Evolutionary conservation across 1,140 invertebrate species (phyloP).

Genomic region (Rhagoletis zephyria): DNA sequence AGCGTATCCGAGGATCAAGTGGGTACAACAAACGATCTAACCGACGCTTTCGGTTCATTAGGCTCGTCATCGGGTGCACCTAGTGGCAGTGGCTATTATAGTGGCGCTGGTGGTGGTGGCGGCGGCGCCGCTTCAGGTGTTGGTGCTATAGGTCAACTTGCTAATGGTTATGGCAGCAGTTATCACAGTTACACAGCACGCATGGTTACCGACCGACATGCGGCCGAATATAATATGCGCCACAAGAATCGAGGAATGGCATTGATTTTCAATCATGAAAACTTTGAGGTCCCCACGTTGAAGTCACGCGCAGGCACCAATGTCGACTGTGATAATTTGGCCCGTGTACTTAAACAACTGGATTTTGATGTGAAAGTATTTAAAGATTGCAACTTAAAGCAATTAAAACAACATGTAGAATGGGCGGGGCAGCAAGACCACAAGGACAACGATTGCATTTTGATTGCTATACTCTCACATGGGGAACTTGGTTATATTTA

Average conservation of each 20-base stretch:
- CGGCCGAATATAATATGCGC: constrained; percentile 89
- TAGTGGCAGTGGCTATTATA: constrained; percentile 50
- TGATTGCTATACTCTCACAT: constrained; percentile 89
- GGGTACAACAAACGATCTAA: constrained; percentile 64
- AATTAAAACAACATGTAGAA: constrained; percentile 80
- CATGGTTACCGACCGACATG: constrained; percentile 81
- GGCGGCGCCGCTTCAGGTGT: constrained; percentile 54
- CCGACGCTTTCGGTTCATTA: constrained; percentile 66
- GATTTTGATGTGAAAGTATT: constrained; percentile 83
- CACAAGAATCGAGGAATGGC: constrained; percentile 84
- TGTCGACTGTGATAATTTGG: constrained; percentile 82
- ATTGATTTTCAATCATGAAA: constrained; percentile 93
- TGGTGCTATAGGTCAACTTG: constrained; percentile 68
- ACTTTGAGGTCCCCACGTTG: constrained; percentile 79
- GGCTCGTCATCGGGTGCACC: constrained; percentile 55
- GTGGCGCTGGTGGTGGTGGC: neutral
- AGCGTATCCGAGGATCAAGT: constrained; percentile 62
- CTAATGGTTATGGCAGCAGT: constrained; percentile 63
- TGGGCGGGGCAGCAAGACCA: constrained; percentile 83
- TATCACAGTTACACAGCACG: constrained; percentile 71
- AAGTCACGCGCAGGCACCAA: constrained; percentile 82
- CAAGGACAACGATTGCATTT: constrained; percentile 83
- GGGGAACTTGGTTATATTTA: constrained; percentile 91
- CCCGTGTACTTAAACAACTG: constrained; percentile 78
- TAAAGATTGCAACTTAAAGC: constrained; percentile 78